phyloP scores from a whole-genome alignment of 2,888 invertebrate genomes.

The Parnassius apollo region DNA sequence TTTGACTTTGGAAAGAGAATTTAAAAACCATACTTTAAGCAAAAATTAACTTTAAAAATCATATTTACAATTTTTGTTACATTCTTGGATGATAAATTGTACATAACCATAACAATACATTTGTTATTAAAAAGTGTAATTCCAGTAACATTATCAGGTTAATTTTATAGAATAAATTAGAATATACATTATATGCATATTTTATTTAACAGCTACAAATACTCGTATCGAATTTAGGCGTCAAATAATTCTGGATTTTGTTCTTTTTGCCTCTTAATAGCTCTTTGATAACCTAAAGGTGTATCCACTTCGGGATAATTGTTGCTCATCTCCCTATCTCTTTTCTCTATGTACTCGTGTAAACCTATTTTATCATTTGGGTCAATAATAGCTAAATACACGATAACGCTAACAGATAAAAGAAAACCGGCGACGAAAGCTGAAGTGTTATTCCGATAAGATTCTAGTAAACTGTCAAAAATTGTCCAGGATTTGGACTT shows the following conservation, averaged over 20 bases:
- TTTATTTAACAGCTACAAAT: not conserved
- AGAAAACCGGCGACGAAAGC: slow-evolving; percentile 57
- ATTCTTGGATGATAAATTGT: too few species aligned
- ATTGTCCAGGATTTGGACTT: slow-evolving; percentile 53
- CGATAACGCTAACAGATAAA: slow-evolving; percentile 36
- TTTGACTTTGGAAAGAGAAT: too few species aligned
- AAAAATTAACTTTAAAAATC: too few species aligned
- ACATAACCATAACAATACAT: too few species aligned
- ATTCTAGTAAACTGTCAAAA: slow-evolving; percentile 54
- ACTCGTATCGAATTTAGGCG: slow-evolving; percentile 40
- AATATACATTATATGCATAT: too few species aligned
- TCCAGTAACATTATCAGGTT: too few species aligned
- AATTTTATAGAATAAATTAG: too few species aligned
- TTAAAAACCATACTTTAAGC: not conserved
- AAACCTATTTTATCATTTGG: slow-evolving; percentile 42
- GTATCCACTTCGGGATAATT: slow-evolving; percentile 41
- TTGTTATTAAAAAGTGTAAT: too few species aligned
- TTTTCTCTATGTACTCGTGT: slow-evolving; percentile 36
- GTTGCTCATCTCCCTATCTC: slow-evolving; percentile 28
- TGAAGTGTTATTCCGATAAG: slow-evolving; percentile 48
- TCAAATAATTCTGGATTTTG: slow-evolving; percentile 64
- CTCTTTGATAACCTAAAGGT: slow-evolving; percentile 56
- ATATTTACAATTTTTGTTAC: too few species aligned
- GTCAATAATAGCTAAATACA: slow-evolving; percentile 31
- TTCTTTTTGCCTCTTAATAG: slow-evolving; percentile 46